Conservation (phyloP, 2,888 invertebrate genomes). For the Cheilosia variabilis region DNA sequence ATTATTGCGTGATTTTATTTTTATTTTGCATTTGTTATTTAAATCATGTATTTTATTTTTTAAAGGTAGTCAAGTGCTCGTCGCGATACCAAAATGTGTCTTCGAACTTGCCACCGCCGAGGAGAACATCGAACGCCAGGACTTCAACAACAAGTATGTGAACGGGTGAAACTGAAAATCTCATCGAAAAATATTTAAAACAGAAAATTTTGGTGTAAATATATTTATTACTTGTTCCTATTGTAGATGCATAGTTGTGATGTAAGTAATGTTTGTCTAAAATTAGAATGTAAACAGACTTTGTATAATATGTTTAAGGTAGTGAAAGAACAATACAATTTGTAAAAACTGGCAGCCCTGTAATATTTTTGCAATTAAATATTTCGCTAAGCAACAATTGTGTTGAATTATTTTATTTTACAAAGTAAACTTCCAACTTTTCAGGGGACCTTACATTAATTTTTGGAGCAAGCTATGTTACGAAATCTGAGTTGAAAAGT, state of each 20-base stretch:
- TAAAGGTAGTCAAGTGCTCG: constrained; percentile 81
- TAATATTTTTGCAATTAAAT: neutral
- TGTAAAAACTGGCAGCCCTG: neutral
- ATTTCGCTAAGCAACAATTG: neutral
- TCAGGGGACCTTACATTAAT: too few relatives aligned
- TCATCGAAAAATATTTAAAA: too few relatives aligned
- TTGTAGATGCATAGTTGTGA: neutral
- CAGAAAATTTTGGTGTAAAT: constrained; percentile 2
- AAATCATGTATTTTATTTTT: constrained; percentile 37
- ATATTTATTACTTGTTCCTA: neutral
- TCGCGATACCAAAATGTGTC: constrained; percentile 80
- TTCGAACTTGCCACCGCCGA: constrained; percentile 81
- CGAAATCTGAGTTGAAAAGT: too few relatives aligned
- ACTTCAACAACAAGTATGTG: constrained; percentile 81
- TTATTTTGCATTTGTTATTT: neutral
- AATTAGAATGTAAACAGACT: constrained; percentile 2
- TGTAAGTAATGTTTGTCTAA: constrained; percentile 1
- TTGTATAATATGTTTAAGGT: constrained; percentile 21
- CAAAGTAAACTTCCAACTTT: too few relatives aligned
- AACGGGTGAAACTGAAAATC: constrained; percentile 22
- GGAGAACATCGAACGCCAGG: constrained; percentile 81
- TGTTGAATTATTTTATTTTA: neutral
- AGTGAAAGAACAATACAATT: neutral
- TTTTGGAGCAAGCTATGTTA: too few relatives aligned
- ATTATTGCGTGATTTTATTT: neutral